Base-by-base conservation (phyloP, 2,888 invertebrate genomes). In the Xestia sexstrigata region DNA sequence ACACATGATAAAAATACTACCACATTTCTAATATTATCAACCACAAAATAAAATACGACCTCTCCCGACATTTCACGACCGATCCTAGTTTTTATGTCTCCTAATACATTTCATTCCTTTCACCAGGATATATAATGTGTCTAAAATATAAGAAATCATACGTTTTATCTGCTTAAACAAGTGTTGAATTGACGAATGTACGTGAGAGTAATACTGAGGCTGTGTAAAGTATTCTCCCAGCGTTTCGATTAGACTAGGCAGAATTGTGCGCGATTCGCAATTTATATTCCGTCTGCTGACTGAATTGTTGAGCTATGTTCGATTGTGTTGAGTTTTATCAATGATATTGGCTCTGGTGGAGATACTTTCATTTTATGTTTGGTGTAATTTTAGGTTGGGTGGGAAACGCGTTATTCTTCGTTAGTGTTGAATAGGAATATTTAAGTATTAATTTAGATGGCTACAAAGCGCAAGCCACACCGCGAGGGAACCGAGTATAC, bases 181-280 rank as follows among this genome's bases (percentile, higher is more conserved):
- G 88, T 89, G 89, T 89, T 85, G 89, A 89, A 87, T 88, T 89
- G 89, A 84, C 76, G 79, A 78, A 83, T 67, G 79, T 72, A 89
- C 89, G 89, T 89, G 89, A 79, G 67, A 2, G 35, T 62, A 76
- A 83, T 87, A 67, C 39, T 62, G 79, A 82, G 65, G 42, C 11
- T 60, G 62, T 58, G 80, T 78, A 74, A 81, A 85, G 74, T 87
- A 87, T 85, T 87, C 85, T 73, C 69, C 1, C 47, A 70, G 80
- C 85, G 78, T 87, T 76, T 81, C 81, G 87, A 85, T 84, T 84
- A 87, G 85, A 63, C 75, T 87, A 87, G 85, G 85, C 81, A 81
- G 81, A 81, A 78, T 70, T 81, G 87, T 86, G 76, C 72, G 70
- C 55, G 65, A 71, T 75, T 67, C 74, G 45, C 77, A 68, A 85